phyloP scores from a whole-genome alignment of 2,797 vertebrate genomes.

The Fistularia commersonii region DNA sequence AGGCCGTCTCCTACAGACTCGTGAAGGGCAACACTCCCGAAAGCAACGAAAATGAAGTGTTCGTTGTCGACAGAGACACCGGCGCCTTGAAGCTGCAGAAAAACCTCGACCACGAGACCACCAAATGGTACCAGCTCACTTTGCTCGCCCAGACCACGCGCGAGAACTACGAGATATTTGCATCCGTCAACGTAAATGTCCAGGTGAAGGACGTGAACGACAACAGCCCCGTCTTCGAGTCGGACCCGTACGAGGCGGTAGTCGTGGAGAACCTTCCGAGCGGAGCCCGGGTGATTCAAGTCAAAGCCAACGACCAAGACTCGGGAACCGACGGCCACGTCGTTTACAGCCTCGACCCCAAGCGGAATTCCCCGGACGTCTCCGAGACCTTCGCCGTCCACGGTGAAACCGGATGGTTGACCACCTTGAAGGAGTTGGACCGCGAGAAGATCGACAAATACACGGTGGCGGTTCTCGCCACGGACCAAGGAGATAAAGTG shows the following conservation, averaged over 20 bases:
- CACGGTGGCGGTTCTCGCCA: slow-evolving; percentile 80
- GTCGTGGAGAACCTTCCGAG: slow-evolving; percentile 89
- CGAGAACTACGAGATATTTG: slow-evolving; percentile 77
- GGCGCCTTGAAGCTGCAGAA: slow-evolving; percentile 92
- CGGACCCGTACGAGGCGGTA: slow-evolving; percentile 88
- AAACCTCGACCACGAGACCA: slow-evolving; percentile 88
- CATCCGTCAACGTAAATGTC: slow-evolving; percentile 86
- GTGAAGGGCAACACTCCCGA: slow-evolving; percentile 89
- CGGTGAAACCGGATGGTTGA: slow-evolving; percentile 92
- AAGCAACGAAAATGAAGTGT: slow-evolving; percentile 89
- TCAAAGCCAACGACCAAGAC: slow-evolving; percentile 89
- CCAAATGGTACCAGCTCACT: slow-evolving; percentile 95
- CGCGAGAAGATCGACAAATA: slow-evolving; percentile 82
- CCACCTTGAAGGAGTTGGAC: slow-evolving; percentile 89
- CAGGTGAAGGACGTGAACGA: slow-evolving; percentile 95
- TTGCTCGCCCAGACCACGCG: slow-evolving; percentile 76
- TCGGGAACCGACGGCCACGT: slow-evolving; percentile 89
- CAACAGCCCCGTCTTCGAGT: slow-evolving; percentile 89
- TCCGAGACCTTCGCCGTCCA: slow-evolving; percentile 86
- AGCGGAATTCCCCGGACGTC: slow-evolving; percentile 77
- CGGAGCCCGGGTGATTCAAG: slow-evolving; percentile 86
- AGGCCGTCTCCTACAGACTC: slow-evolving; percentile 81
- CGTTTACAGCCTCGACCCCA: slow-evolving; percentile 84
- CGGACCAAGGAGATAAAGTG: slow-evolving; percentile 86
- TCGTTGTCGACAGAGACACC: slow-evolving; percentile 86